Conservation (phyloP, 2,888 invertebrate genomes). For the Acronicta psi region DNA sequence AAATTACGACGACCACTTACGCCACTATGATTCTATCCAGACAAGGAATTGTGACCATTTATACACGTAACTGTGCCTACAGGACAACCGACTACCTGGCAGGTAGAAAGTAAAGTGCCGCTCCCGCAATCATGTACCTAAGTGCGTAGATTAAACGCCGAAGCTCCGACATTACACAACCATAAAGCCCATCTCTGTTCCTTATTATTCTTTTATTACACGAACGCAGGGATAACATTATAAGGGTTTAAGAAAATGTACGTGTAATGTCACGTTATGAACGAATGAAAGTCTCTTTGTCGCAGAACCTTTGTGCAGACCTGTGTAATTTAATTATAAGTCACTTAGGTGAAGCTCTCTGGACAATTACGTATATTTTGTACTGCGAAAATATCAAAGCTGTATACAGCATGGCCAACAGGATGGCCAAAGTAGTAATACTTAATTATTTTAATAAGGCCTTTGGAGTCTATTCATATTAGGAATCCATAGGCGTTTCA, state of each 20-base stretch:
- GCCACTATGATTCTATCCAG: conserved; percentile 37
- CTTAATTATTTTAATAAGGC: not conserved
- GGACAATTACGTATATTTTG: conserved; percentile 26
- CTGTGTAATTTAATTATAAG: conserved; percentile 56
- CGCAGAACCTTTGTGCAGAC: conserved; percentile 39
- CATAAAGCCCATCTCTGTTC: conserved; percentile 54
- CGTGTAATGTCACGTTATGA: conserved; percentile 52
- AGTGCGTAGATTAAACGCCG: conserved; percentile 60
- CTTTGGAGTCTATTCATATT: too few species aligned
- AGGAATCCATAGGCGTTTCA: too few species aligned
- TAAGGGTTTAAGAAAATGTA: conserved; percentile 58
- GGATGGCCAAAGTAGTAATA: conserved; percentile 1
- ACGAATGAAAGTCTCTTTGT: conserved; percentile 42
- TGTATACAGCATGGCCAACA: not conserved
- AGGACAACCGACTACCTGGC: conserved; percentile 27
- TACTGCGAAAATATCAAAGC: not conserved
- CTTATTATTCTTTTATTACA: conserved; percentile 69
- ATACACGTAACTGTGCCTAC: conserved; percentile 31
- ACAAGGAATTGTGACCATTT: conserved; percentile 40
- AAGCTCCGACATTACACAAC: conserved; percentile 50
- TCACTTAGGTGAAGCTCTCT: conserved; percentile 47
- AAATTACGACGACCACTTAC: conserved; percentile 34
- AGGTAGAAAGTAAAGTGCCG: conserved; percentile 45
- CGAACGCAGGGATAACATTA: conserved; percentile 58
- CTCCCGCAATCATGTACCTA: conserved; percentile 49